Evolutionary conservation across 1,140 invertebrate species (phyloP), one percentile per base, ranked within the genome.

Genomic region (Orussus abietinus): DNA sequence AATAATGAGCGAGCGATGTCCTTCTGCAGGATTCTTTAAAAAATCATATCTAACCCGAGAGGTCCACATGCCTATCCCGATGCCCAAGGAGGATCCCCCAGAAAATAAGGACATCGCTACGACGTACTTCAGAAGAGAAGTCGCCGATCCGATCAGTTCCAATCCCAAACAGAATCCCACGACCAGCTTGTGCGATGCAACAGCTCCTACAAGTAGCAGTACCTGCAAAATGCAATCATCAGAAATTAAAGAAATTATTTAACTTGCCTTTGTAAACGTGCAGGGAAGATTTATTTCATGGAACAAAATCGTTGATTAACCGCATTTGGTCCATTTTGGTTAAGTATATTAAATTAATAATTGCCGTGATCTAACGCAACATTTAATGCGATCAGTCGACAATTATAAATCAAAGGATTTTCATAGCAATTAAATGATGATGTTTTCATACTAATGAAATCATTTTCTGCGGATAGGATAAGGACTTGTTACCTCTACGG

Each of bases 91-190:
- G 2, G 84, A 84, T 3, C 84, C 82, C 2, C 77, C 62, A 7
- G 82, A 77, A 61, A 88, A 86, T 3, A 84, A 64, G 0, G 71
- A 51, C 45, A 87, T 79, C 18, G 79, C 77, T 5, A 77, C 43
- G 9, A 84, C 64, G 45, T 85, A 75, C 15, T 65, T 63, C 25
- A 71, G 69, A 25, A 76, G 37, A 3, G 60, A 71, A 0, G 63
- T 66, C 0, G 59, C 60, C 44, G 70, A 75, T 2, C 76, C 75
- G 11, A 79, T 75, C 34, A 86, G 63, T 64, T 87, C 84, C 1
- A 85, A 72, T 3, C 86, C 86, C 17, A 89, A 71, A 53, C 85
- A 88, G 62, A 88, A 88, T 7, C 82, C 81, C 35, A 91, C 84
- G 4, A 90, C 81, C 37, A 84, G 77, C 64, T 90, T 89, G 66